Base-by-base conservation (phyloP, 37 sponge, comb jelly and placozoan genomes). In the Petrosia ficiformis region DNA sequence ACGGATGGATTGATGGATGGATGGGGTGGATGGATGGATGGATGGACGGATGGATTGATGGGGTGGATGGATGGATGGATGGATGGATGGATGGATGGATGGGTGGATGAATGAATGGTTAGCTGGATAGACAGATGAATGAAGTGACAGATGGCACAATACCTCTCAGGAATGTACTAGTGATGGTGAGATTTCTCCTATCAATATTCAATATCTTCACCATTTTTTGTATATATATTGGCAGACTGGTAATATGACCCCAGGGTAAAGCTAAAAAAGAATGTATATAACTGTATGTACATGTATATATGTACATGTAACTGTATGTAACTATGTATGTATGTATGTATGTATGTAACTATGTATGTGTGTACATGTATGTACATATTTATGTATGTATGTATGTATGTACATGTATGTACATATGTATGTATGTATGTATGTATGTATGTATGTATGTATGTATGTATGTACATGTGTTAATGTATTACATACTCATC, bases 151-250 rank as follows among this genome's bases (percentile, higher is more conserved):
- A n/a, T n/a, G n/a, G n/a, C n/a, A n/a, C n/a, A n/a, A 6, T n/a
- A 89, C 89, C 84, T 79, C 80, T 70, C 2, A 48, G 41, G 59
- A 79, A 57, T 30, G 76, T 75, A 43, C 43, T 61, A 3, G 70
- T 70, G 28, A 89, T 89, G 57, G 44, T 57, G 42, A 89, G 79
- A 21, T 22, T 60, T 16, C 61, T 59, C 33, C 89, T 44, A 80
- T 79, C 79, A 38, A 83, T 59, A 2, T 63, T 78, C 31, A 73
- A 75, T 5, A 59, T 70, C 37, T 35, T 44, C 28, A 89, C 60
- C 2, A 74, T 32, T n/a, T 44, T 57, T 68, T 89, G 77, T 2
- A 79, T 39, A 2, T 37, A 41, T 8, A 32, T 41, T 3, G 80
- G 80, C 1, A 89, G 72, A 64, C 44, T 61, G 42, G 58, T 42